Conservation (phyloP, 2,113 vertebrate genomes). For the mouse (Mus musculus) region GRCm39 chrX:140047501-140048000, state of each 20-base stretch:
- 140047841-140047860: conserved; percentile 39
- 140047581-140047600: conserved; percentile 36
- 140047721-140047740: conserved; percentile 24
- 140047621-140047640: not conserved
- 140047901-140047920: conserved; percentile 61
- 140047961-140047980: conserved; percentile 3
- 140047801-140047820: conserved; percentile 53
- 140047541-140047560: not conserved
- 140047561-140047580: not conserved
- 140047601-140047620: conserved; percentile 49
- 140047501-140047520: not conserved
- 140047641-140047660: conserved; percentile 31
- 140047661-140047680: conserved; percentile 34
- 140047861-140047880: not conserved
- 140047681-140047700: conserved; percentile 22
- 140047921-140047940: conserved; percentile 61
- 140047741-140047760: not conserved
- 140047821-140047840: not conserved
- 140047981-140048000: conserved; percentile 23
- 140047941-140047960: conserved; percentile 64
- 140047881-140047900: conserved; percentile 55
- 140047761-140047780: conserved; percentile 1
- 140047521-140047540: not conserved
- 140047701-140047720: not conserved
- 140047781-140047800: conserved; percentile 35